Evolutionary conservation across 2,113 vertebrate species (phyloP), one percentile per base, ranked within the genome.

Genomic region (Lagopus leucura): DNA sequence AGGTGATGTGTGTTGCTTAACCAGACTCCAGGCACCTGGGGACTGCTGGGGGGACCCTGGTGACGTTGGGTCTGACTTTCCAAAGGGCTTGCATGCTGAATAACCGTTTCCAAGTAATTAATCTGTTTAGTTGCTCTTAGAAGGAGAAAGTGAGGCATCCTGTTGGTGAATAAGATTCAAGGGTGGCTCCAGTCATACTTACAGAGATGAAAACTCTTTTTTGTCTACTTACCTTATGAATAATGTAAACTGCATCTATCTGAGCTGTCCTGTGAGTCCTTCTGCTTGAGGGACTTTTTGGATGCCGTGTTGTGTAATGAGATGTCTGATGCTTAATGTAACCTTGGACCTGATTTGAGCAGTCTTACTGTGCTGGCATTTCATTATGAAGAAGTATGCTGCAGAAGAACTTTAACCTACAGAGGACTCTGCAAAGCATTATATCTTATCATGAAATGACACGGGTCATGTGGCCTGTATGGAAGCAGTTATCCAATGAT

Each of bases 1-100:
- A 34, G 85, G 38, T 43, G 65, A 54, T 11, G 42, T 52, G 27
- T 67, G 88, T 57, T 84, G 67, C 89, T 92, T 89, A 73, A 64
- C 89, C 66, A 50, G 74, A 32, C 72, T 82, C 79, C 0, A 7
- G 57, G 42, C 61, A 9, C 60, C 74, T 72, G 69, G 16, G 40
- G n/a, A 28, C 61, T 55, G 85, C 61, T 30, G 47, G 4, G 11
- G 21, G 48, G 36, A 64, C 82, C 72, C 43, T 38, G 14, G 82
- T 10, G 74, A 14, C 48, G 25, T 58, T 79, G 48, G 1, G 4
- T 92, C 67, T 57, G 57, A 86, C 75, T 91, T 94, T 72, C 60
- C 71, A 36, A 81, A 60, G 69, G 83, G 69, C 65, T 92, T 96
- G 95, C 95, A 95, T 96, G 92, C 88, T 71, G 24, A 96, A 96